Percentiles rank a stretch among this genome's conserved stretches.
phyloP scores from a whole-genome alignment of 1,140 invertebrate genomes.

The Drosophila bocqueti region DNA sequence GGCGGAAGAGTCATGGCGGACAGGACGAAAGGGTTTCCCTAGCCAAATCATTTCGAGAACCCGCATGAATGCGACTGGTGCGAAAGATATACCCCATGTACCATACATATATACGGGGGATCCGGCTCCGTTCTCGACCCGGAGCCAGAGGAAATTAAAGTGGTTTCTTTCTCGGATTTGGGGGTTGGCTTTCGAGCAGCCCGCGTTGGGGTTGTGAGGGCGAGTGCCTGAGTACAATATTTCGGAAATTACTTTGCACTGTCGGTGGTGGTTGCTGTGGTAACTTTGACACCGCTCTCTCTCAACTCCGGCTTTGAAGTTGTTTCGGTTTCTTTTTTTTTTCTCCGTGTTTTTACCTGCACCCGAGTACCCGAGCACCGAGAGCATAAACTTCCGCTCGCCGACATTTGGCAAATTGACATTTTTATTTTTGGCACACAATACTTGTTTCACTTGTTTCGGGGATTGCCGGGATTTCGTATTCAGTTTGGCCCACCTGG shows the following conservation, averaged over 20 bases:
- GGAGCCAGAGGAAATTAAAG: slow-evolving; percentile 76
- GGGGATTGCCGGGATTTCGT: slow-evolving; percentile 31
- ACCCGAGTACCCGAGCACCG: slow-evolving; percentile 18
- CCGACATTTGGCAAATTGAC: slow-evolving; percentile 80
- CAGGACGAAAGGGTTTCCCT: slow-evolving; percentile 23
- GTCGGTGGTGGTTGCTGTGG: slow-evolving; percentile 69
- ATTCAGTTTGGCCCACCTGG: slow-evolving; percentile 29
- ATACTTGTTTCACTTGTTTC: slow-evolving; percentile 58
- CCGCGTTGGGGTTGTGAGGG: slow-evolving; percentile 21
- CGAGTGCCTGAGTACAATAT: slow-evolving; percentile 57
- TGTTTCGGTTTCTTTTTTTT: slow-evolving; percentile 20
- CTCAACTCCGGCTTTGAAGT: slow-evolving; percentile 56
- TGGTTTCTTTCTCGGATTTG: slow-evolving; percentile 63
- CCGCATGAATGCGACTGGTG: slow-evolving; percentile 51
- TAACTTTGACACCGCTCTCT: slow-evolving; percentile 66
- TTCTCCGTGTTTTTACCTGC: slow-evolving; percentile 46
- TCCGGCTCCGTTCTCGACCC: slow-evolving; percentile 20
- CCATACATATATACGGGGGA: not conserved
- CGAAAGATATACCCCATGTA: slow-evolving; percentile 57
- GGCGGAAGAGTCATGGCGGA: slow-evolving; percentile 47
- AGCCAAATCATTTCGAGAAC: slow-evolving; percentile 36
- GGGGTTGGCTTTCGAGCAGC: slow-evolving; percentile 60
- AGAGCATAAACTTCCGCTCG: slow-evolving; percentile 56
- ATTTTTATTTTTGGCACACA: slow-evolving; percentile 76
- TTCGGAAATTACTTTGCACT: slow-evolving; percentile 81